Evolutionary conservation across 2,113 vertebrate species (phyloP), one percentile per base, ranked within the genome.

Genomic region (Macroglossus sobrinus): DNA sequence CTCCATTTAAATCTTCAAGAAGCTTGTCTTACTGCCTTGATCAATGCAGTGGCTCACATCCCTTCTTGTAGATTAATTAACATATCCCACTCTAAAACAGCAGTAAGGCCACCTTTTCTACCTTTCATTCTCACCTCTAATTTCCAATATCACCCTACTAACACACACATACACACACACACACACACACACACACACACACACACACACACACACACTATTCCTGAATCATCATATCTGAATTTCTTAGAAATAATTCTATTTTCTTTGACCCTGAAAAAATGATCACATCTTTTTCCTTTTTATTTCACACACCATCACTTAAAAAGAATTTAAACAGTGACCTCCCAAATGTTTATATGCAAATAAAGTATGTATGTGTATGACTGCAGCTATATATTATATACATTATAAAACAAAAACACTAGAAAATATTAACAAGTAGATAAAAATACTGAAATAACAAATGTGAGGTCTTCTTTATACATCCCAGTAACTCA

Each of bases 351-450:
- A 89, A 90, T 84, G 64, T 40, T 2, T 68, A 75, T 80, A 66
- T 78, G 59, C 76, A 71, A 30, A 66, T 64, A 43, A 90, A 66
- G 33, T 38, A 59, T 76, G 18, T 69, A 47, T 1, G 61, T 18
- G 38, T 57, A 64, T 24, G 47, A 2, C 30, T 45, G 0, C 61
- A 59, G 21, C 47, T 71, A 76, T 66, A 16, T 71, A 55, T 68
- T 84, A 84, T 75, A 84, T 35, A 91, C 45, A 66, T 84, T 43
- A 81, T 68, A 84, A 64, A 63, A 78, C 18, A 72, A 81, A 97
- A 91, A 47, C 21, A 93, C 68, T 28, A 84, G 57, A 53, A 94
- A 95, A 57, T 57, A 45, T 35, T 13, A 90, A 35, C 24, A 15
- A n/a, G 50, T 43, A 84, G 26, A 4, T 55, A 64, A 89, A 90